Evolutionary conservation across 2,888 invertebrate species (phyloP).

Genomic region (Cephonodes hylas): DNA sequence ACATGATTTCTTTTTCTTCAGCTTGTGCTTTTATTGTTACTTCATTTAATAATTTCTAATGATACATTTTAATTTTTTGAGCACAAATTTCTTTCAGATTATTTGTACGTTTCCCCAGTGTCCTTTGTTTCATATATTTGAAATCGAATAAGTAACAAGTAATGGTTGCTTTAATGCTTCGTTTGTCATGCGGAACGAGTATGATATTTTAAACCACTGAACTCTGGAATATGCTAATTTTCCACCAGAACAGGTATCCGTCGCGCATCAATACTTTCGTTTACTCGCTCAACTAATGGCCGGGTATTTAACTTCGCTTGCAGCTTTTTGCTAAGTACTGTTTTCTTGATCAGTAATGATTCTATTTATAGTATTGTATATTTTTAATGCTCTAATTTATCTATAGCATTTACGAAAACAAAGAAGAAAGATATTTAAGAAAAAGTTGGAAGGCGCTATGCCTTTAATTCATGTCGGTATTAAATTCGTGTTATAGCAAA

Average conservation of each 20-base stretch:
- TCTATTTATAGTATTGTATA: background rate
- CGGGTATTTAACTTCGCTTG: conserved; percentile 3
- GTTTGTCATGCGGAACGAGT: background rate
- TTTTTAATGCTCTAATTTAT: too few species aligned
- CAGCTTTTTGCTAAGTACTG: background rate
- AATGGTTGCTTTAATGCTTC: background rate
- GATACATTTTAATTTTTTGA: too few species aligned
- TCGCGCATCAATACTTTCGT: conserved; percentile 12
- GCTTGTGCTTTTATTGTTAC: background rate
- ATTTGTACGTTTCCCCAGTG: background rate
- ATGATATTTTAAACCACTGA: conserved; percentile 6
- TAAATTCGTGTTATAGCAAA: background rate
- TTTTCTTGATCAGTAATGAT: background rate
- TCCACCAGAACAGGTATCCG: conserved; percentile 10
- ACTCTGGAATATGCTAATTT: conserved; percentile 14
- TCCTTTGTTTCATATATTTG: background rate
- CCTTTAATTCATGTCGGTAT: too few species aligned
- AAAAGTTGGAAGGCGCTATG: too few species aligned
- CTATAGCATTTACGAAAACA: too few species aligned
- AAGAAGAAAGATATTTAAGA: too few species aligned
- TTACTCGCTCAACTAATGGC: conserved; percentile 8
- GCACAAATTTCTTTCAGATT: background rate
- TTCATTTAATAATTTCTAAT: background rate
- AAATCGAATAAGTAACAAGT: background rate
- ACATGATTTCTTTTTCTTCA: background rate